These are phyloP conservation scores for Rotaria magnacalcarata DNA, from an alignment of 2,888 invertebrate genomes.

Conservation along the genomic window DNA sequence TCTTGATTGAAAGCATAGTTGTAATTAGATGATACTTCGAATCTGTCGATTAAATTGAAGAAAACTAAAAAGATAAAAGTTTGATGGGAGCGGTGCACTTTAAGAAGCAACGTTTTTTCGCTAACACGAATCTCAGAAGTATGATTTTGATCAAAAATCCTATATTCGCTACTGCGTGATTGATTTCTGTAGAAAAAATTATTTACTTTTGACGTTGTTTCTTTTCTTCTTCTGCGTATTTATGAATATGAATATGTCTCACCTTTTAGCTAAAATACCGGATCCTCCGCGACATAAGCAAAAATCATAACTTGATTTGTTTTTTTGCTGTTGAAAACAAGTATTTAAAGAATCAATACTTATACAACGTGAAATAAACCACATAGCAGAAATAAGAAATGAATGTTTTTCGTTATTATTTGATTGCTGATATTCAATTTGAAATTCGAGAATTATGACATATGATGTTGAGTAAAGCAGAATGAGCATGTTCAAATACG, in stretches of 20 bases:
- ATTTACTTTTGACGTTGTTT: too few relatives aligned
- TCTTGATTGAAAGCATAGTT: too few relatives aligned
- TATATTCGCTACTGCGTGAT: too few relatives aligned
- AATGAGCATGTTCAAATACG: slow-evolving; percentile 29
- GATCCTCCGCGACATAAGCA: background rate
- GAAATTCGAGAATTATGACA: slow-evolving; percentile 12
- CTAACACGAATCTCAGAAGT: too few relatives aligned
- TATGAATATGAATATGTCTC: background rate
- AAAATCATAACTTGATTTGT: slow-evolving; percentile 22
- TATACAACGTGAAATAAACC: slow-evolving; percentile 35
- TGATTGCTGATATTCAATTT: background rate
- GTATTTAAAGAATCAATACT: slow-evolving; percentile 28
- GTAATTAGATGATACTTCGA: too few relatives aligned
- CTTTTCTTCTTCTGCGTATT: too few relatives aligned
- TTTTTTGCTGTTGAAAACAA: slow-evolving; percentile 33
- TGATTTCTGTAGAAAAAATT: too few relatives aligned
- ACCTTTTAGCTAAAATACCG: slow-evolving; percentile 3
- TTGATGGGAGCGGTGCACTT: too few relatives aligned
- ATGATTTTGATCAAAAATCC: too few relatives aligned
- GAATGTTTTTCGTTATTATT: background rate
- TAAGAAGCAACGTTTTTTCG: too few relatives aligned
- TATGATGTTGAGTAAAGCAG: slow-evolving; percentile 11
- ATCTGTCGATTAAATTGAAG: too few relatives aligned
- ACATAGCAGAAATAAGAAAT: background rate
- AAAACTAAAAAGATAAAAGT: too few relatives aligned